These are phyloP conservation scores for Zaprionus taronus DNA, from an alignment of 1,140 invertebrate genomes.

Conservation along the genomic window DNA sequence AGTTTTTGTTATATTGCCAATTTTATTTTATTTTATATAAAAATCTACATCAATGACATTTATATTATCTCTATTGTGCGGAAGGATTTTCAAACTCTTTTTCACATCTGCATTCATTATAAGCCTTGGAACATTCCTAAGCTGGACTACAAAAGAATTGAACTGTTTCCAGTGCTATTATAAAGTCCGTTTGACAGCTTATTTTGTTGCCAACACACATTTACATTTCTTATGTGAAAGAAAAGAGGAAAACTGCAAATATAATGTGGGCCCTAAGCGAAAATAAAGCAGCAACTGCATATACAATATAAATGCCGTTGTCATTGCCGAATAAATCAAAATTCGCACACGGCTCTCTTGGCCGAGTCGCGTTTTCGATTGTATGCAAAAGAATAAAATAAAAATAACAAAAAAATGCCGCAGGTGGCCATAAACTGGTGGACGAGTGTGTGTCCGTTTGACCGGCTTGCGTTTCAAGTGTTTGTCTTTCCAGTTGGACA, in stretches of 20 bases:
- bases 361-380: constrained; percentile 58
- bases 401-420: constrained; percentile 56
- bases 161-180: constrained; percentile 11
- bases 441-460: constrained; percentile 20
- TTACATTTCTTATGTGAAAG: constrained; percentile 6
- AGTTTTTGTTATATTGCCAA: not conserved
- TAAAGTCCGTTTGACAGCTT: constrained; percentile 24
- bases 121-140: constrained; percentile 1
- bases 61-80: not conserved
- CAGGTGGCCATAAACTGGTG: constrained; percentile 63
- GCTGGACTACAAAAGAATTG: constrained; percentile 15
- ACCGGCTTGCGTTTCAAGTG: constrained; percentile 61
- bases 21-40: not conserved
- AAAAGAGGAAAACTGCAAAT: constrained; percentile 18
- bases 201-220: constrained; percentile 14
- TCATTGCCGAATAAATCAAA: constrained; percentile 72
- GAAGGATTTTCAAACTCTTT: not conserved
- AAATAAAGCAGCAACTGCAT: constrained; percentile 45
- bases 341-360: constrained; percentile 45
- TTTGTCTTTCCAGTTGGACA: constrained; percentile 74
- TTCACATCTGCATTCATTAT: not conserved
- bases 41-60: not conserved
- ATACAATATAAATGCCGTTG: constrained; percentile 38
- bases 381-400: constrained; percentile 61
- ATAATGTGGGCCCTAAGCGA: constrained; percentile 14